Percentiles rank a stretch among this genome's conserved stretches.
phyloP scores from a whole-genome alignment of 1,140 invertebrate genomes.

The Sycobia sp. region DNA sequence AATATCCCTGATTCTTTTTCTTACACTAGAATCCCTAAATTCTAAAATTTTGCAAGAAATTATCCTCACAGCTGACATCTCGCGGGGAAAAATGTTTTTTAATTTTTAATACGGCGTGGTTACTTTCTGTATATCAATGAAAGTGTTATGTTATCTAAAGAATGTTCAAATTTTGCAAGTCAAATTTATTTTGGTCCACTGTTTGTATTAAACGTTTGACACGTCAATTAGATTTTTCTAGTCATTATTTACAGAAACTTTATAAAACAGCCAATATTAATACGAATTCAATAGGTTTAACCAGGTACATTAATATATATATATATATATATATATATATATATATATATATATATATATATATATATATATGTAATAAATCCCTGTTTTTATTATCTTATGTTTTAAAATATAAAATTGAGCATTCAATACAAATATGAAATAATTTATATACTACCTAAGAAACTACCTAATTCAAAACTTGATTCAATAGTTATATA shows the following conservation, averaged over 20 bases:
- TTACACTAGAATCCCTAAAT: too few relatives aligned
- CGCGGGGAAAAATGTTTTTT: slow-evolving; percentile 17
- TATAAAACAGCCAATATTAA: background rate
- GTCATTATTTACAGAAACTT: background rate
- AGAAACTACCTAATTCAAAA: too few relatives aligned
- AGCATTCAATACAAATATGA: background rate
- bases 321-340: background rate
- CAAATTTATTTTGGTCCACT: slow-evolving; percentile 12
- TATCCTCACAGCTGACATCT: slow-evolving; percentile 20
- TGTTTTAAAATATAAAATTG: slow-evolving; percentile 4
- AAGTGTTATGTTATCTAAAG: too few relatives aligned
- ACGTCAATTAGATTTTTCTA: background rate
- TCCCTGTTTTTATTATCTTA: background rate
- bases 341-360: background rate
- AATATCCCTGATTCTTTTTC: too few relatives aligned
- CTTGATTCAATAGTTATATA: too few relatives aligned
- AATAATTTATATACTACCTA: too few relatives aligned
- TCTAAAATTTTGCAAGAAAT: too few relatives aligned
- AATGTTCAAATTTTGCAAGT: slow-evolving; percentile 31
- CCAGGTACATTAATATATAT: slow-evolving; percentile 6
- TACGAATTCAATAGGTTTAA: background rate
- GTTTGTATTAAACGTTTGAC: slow-evolving; percentile 15
- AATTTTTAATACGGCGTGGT: too few relatives aligned
- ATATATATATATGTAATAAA: background rate
- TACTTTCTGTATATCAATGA: too few relatives aligned